phyloP scores from a whole-genome alignment of 1,140 invertebrate species.

The Meloidogyne hapla region DNA sequence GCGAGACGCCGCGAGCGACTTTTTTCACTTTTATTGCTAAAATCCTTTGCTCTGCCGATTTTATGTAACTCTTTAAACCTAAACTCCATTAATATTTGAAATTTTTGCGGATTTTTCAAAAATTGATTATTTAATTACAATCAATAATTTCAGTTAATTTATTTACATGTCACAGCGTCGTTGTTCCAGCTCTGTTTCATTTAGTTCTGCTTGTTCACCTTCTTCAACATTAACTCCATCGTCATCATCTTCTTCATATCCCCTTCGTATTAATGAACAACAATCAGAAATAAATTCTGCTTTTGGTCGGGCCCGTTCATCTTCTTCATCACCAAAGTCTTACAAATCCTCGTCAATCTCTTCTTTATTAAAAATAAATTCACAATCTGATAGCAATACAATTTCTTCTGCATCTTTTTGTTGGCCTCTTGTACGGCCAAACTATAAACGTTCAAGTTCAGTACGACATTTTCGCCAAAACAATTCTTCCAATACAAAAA shows the following conservation, averaged over 20 bases:
- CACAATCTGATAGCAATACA: not conserved
- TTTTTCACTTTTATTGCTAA: not conserved
- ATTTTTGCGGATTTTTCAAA: too few species aligned
- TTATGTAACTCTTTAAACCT: not conserved
- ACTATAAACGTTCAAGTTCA: not conserved
- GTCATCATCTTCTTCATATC: not conserved
- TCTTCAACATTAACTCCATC: slow-evolving; percentile 1
- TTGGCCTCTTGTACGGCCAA: not conserved
- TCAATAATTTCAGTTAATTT: not conserved
- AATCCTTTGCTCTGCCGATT: not conserved
- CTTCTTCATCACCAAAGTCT: slow-evolving; percentile 9
- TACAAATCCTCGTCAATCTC: not conserved
- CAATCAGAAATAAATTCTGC: not conserved
- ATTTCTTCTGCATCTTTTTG: not conserved
- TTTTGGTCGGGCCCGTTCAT: not conserved
- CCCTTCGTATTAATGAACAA: not conserved
- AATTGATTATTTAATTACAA: too few species aligned
- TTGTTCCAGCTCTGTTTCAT: not conserved
- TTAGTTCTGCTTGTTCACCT: not conserved
- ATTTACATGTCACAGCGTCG: not conserved
- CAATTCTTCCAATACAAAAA: not conserved
- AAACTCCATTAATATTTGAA: too few species aligned
- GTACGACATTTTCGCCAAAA: not conserved
- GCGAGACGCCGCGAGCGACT: not conserved
- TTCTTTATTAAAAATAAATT: not conserved